phyloP scores from a whole-genome alignment of 2,888 invertebrate genomes.

The Atrina japonica region DNA sequence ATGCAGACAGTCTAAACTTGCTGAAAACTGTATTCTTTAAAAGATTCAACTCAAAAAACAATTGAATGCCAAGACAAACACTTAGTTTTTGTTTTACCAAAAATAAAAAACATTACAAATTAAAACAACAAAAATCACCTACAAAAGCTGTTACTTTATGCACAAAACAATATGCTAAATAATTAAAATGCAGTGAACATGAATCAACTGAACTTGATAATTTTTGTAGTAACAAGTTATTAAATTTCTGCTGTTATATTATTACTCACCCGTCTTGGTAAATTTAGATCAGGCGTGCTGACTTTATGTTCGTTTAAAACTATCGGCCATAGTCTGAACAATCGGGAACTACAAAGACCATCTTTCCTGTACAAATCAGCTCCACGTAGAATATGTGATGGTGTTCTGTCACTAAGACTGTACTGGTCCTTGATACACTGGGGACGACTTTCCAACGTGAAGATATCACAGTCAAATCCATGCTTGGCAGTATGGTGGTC shows the following conservation, averaged over 20 bases:
- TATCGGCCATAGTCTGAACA: conserved; percentile 75
- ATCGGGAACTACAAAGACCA: conserved; percentile 66
- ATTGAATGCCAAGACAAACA: no score
- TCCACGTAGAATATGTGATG: conserved; percentile 67
- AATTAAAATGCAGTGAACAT: no score
- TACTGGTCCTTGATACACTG: conserved; percentile 89
- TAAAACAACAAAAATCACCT: no score
- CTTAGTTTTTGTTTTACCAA: no score
- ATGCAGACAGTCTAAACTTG: no score
- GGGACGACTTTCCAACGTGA: conserved; percentile 88
- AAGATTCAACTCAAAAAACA: no score
- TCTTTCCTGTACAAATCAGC: conserved; percentile 72
- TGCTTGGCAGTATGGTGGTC: conserved; percentile 86
- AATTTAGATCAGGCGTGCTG: conserved; percentile 66
- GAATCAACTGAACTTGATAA: no score
- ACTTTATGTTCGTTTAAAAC: conserved; percentile 65
- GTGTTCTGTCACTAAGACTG: conserved; percentile 86
- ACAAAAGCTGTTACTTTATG: no score
- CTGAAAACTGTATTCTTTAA: no score
- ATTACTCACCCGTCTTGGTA: conserved; percentile 57
- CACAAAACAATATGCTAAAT: no score
- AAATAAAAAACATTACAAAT: no score
- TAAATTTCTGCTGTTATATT: not conserved
- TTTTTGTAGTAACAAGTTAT: no score
- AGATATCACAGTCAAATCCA: conserved; percentile 87